Base-by-base conservation (phyloP, 2,888 invertebrate genomes). In the Drosophila tanythrix region DNA sequence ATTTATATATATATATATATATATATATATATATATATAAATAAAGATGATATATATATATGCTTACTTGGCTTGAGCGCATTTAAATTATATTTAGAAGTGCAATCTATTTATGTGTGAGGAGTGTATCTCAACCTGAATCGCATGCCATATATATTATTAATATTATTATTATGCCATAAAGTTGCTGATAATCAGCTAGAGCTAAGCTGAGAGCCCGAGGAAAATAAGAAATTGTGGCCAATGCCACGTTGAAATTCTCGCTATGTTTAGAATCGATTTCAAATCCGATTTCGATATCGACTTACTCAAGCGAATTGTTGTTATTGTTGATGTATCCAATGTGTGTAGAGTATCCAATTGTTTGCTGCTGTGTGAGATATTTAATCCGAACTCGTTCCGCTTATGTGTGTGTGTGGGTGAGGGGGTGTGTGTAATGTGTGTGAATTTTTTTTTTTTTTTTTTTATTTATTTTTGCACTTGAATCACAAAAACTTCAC, bases 301-400 rank as follows among this genome's bases (percentile, higher is more conserved):
- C 33, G 43, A 87, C 87, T 87, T 87, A 87, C 87, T 87, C 86
- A 78, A 86, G 73, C 83, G 77, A 85, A 86, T 88, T 88, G 70
- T 68, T 72, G 71, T 64, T 64, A 71, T 69, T 75, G 69, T 69
- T 70, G 81, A 63, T 65, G 73, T 80, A 72, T 82, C 72, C 87
- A 81, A 83, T 79, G 53, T 76, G 74, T 69, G 76, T 78, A 72
- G 76, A 60, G 75, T 89, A 89, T 89, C 89, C 89, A 81, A 88
- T 83, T 76, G 88, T 70, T 57, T 74, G 82, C 70, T 65, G 79
- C 78, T 8, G 25, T 25, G 75, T 79, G 70, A 76, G 76, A 64
- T 87, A 70, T 78, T 88, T 89, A 89, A 89, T 87, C 88, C 87
- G 71, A 80, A 71, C 58, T 51, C 57, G 68, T 67, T 38, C 29